Base-by-base conservation (phyloP, 1,140 invertebrate genomes). In the Papilio polytes region DNA sequence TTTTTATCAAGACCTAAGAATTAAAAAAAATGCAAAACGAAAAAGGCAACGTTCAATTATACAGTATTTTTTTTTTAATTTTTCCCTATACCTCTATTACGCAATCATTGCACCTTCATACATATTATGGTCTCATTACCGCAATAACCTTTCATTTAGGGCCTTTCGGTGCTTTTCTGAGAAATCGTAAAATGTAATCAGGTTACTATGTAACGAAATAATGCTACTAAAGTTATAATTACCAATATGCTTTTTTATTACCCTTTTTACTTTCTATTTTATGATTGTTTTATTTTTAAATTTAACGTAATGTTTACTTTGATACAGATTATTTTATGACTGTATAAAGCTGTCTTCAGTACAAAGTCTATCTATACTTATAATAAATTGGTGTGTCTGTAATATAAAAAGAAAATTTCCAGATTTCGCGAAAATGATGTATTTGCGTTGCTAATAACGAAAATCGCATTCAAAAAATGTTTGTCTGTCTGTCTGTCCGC, bases 111-210 rank as follows among this genome's bases (percentile, higher is more conserved):
- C 4, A 31, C 31, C 1, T 36, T 36, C 31, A 36, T 20, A 20
- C 7, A 48, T 48, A 48, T n/a, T n/a, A 20, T 66, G 56, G 22
- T 22, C n/a, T 63, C n/a, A 63, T 63, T 66, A 66, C 26, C 26
- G 63, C 63, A 66, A 66, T 31, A 66, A 13, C 63, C 63, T 66
- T 66, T 66, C 63, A 66, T 66, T 66, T 66, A 66, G 63, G 63
- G 63, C 63, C 26, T 66, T 12, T 66, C 26, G 20, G 59, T 63
- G 26, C 9, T 31, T 66, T 66, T 6, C 63, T 26, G 10, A 66
- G 22, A 66, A 66, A 66, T 66, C 63, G 12, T 66, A 66, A 66
- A 66, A 66, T 31, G 36, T 13, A 66, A 66, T 66, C 26, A 66
- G 63, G 63, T 66, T 15, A 66, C 63, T 66, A 12, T 66, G 26